Percentiles rank a stretch among this genome's conserved stretches.
Conservation (phyloP, 1,140 invertebrate species). For the Episyrphus balteatus region DNA sequence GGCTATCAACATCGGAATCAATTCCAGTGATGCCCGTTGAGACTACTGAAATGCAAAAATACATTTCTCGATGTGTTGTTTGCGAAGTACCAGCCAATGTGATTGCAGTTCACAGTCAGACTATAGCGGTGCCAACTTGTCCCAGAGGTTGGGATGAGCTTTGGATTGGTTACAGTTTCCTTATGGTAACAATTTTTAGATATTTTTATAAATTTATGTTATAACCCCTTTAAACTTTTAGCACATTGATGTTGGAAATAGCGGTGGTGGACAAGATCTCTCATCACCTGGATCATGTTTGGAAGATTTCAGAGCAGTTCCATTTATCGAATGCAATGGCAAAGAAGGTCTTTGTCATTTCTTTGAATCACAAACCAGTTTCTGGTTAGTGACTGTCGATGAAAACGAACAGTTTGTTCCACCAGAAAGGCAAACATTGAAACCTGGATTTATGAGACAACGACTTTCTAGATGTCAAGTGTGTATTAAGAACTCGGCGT, state of each 20-base stretch:
- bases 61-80: constrained; percentile 90
- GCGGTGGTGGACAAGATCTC: constrained; percentile 88
- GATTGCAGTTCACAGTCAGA: constrained; percentile 94
- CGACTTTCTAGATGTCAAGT: constrained; percentile 91
- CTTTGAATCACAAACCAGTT: constrained; percentile 94
- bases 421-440: constrained; percentile 82
- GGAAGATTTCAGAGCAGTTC: constrained; percentile 91
- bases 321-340: constrained; percentile 93
- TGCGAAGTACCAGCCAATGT: constrained; percentile 91
- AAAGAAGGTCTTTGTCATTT: constrained; percentile 89
- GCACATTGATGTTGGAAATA: constrained; percentile 92
- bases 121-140: constrained; percentile 76
- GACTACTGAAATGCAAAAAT: constrained; percentile 67
- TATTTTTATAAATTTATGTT: background rate
- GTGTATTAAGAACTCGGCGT: constrained; percentile 73
- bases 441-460: constrained; percentile 72
- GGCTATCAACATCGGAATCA: constrained; percentile 84
- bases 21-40: constrained; percentile 91
- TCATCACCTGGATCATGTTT: constrained; percentile 91
- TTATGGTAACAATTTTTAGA: constrained; percentile 65
- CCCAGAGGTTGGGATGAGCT: constrained; percentile 81
- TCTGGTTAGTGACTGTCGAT: constrained; percentile 96
- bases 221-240: constrained; percentile 34
- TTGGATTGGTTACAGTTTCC: constrained; percentile 96
- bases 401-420: constrained; percentile 69